These are phyloP conservation scores for Conistra vaccinii DNA, from an alignment of 2,888 invertebrate genomes.

Conservation along the genomic window DNA sequence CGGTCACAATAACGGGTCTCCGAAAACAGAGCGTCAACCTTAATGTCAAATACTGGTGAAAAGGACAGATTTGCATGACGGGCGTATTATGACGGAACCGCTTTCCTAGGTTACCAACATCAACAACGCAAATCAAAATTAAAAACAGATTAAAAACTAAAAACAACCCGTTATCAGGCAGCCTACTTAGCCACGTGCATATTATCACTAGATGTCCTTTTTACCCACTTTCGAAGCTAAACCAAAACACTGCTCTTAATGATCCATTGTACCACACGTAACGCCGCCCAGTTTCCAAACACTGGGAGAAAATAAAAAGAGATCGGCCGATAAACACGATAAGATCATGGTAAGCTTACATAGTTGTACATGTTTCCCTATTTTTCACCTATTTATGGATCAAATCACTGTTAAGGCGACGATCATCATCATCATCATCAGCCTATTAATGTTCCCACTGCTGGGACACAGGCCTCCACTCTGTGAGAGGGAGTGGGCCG, in stretches of 20 bases:
- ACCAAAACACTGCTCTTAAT: constrained; percentile 83
- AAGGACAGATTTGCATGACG: no score
- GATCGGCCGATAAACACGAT: constrained; percentile 72
- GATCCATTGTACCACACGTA: constrained; percentile 81
- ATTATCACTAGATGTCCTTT: constrained; percentile 81
- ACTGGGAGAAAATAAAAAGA: constrained; percentile 69
- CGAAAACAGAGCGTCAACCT: no score
- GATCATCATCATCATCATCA: no score
- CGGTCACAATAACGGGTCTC: no score
- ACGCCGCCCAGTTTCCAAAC: constrained; percentile 72
- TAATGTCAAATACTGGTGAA: no score
- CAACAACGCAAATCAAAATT: neutral
- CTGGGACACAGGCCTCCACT: no score
- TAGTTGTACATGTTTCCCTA: constrained; percentile 30
- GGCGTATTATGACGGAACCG: no score
- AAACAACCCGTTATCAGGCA: constrained; percentile 36
- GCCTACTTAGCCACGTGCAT: constrained; percentile 77
- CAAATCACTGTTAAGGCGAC: constrained; percentile 44
- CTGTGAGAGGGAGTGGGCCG: no score
- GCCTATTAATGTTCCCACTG: no score
- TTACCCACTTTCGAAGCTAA: constrained; percentile 80
- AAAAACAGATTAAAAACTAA: constrained; percentile 32
- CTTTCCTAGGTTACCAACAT: neutral
- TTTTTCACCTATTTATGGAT: constrained; percentile 27
- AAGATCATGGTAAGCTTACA: constrained; percentile 52